Evolutionary conservation across 2,797 vertebrate species (phyloP), one percentile per base, ranked within the genome.

Genomic region (Acridotheres tristis): DNA sequence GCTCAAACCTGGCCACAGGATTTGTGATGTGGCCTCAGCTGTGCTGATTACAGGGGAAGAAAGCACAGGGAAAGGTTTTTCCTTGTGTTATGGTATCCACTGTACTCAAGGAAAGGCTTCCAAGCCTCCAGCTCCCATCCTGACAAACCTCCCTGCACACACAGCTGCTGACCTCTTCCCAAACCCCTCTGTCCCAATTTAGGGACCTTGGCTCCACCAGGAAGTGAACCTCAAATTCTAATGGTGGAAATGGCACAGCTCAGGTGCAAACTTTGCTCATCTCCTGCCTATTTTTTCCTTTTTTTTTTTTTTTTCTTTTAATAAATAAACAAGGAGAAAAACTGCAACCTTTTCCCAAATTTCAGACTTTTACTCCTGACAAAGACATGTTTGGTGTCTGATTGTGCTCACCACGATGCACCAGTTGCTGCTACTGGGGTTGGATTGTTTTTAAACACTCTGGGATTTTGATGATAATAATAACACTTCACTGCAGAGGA

Each of bases 391-490:
- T 79, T 90, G 81, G 68, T 32, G 58, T 42, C 75, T 82, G 91
- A 94, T 83, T 83, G 89, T 0, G 0, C 80, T 88, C 3, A 0
- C 42, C 10, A 26, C 0, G 3, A 43, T 18, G 26, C 43, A 36
- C 26, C 62, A 32, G 67, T 53, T 83, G 73, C 77, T 0, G 5
- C 89, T 36, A 43, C 77, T 38, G 59, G 68, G 16, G 14, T 51
- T 27, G 85, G 92, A 94, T 89, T 96, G 96, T 96, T 96, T 94
- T 93, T 83, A 96, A 97, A 96, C 89, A 96, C 83, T 74, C 81
- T 2, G 32, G 40, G 38, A 75, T 75, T 92, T 83, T 95, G 94
- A 97, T 96, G 96, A 94, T 87, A 75, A 93, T 96, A 96, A 94
- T 78, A 80, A 87, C 75, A 79, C 69, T 73, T 95, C 9, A 11